Evolutionary conservation across 2,797 vertebrate genomes (phyloP).

Genomic region (Xerus rutilus): DNA sequence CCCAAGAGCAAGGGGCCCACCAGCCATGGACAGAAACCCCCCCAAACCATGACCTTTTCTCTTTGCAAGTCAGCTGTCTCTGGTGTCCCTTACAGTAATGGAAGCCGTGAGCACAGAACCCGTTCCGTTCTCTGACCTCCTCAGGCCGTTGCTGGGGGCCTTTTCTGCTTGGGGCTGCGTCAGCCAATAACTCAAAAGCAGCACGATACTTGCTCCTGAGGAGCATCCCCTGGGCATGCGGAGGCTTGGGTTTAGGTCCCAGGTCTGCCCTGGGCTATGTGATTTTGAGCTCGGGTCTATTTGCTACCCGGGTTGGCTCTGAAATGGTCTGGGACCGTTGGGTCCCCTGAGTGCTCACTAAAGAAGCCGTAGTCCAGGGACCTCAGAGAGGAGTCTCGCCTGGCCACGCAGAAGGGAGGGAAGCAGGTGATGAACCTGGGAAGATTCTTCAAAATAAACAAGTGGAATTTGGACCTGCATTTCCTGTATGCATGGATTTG

Average conservation of each 20-base stretch:
- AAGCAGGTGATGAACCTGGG: neutral
- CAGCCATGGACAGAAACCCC: neutral
- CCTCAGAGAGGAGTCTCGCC: neutral
- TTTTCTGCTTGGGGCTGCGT: neutral
- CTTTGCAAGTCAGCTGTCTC: neutral
- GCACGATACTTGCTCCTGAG: neutral
- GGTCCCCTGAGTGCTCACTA: neutral
- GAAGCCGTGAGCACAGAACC: neutral
- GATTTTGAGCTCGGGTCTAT: neutral
- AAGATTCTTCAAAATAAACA: neutral
- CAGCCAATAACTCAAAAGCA: neutral
- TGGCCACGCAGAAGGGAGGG: neutral
- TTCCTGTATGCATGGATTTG: neutral
- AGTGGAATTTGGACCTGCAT: neutral
- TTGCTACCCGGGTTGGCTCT: neutral
- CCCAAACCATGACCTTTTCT: neutral
- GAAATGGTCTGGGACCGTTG: neutral
- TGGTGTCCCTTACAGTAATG: neutral
- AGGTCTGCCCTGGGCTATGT: neutral
- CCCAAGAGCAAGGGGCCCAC: no score
- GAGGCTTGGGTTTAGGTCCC: neutral
- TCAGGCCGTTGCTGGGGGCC: neutral
- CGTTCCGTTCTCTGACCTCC: neutral
- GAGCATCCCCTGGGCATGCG: neutral
- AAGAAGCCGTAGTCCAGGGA: neutral